Conservation (phyloP, 1,140 invertebrate genomes). For the Berghia stephanieae region DNA sequence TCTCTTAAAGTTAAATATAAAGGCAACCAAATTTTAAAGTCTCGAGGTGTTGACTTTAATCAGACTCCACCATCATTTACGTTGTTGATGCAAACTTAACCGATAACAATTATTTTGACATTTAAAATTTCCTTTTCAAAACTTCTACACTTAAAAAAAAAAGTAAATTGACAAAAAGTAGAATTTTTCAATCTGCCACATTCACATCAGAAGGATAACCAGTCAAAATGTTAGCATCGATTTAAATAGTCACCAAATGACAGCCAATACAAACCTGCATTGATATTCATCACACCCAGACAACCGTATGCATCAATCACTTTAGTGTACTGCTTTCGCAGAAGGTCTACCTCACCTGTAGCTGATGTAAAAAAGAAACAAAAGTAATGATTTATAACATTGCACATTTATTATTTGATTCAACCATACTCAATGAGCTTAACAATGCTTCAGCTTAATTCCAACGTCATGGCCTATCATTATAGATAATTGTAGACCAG, state of each 20-base stretch:
- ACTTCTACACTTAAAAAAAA: too few relatives aligned
- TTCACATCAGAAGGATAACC: too few relatives aligned
- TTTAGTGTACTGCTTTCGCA: conserved; percentile 88
- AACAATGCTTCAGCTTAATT: not conserved
- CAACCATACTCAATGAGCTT: not conserved
- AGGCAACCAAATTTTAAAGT: too few relatives aligned
- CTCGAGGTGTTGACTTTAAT: too few relatives aligned
- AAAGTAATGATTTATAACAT: too few relatives aligned
- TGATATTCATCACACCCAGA: conserved; percentile 87
- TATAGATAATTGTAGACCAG: not conserved
- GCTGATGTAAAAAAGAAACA: conserved; percentile 52
- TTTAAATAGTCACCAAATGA: not conserved
- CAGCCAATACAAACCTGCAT: conserved; percentile 71
- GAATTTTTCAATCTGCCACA: too few relatives aligned
- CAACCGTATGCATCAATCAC: conserved; percentile 92
- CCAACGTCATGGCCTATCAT: not conserved
- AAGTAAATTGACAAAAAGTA: too few relatives aligned
- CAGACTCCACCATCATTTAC: too few relatives aligned
- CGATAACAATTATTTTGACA: too few relatives aligned
- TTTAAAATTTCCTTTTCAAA: too few relatives aligned
- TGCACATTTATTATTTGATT: not conserved
- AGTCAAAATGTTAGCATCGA: not conserved
- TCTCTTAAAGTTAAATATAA: too few relatives aligned
- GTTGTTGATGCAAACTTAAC: too few relatives aligned
- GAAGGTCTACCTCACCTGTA: conserved; percentile 83